Evolutionary conservation across 2,888 invertebrate genomes (phyloP).

Genomic region (Idaea aversata): DNA sequence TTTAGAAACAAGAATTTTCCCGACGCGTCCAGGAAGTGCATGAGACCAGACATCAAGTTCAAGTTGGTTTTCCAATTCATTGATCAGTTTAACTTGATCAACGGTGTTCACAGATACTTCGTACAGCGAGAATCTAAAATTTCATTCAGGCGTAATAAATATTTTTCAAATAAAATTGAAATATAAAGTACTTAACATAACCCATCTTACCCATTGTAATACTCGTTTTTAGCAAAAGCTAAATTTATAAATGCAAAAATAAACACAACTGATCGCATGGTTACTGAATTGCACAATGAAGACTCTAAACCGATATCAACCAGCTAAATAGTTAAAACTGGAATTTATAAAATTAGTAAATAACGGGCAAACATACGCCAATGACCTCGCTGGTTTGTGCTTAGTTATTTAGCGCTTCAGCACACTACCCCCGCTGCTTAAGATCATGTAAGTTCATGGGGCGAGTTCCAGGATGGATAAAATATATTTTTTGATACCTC

Average conservation of each 20-base stretch:
- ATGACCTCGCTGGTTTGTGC: too few species aligned
- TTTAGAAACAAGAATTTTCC: slow-evolving; percentile 44
- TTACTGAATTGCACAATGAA: not conserved
- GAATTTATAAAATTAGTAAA: too few species aligned
- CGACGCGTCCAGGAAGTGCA: slow-evolving; percentile 35
- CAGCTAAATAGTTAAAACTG: too few species aligned
- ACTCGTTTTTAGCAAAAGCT: slow-evolving; percentile 42
- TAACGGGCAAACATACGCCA: too few species aligned
- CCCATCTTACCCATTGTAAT: slow-evolving; percentile 39
- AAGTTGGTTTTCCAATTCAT: not conserved
- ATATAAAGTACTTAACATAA: not conserved
- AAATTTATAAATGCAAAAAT: slow-evolving; percentile 30
- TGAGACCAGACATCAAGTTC: slow-evolving; percentile 24
- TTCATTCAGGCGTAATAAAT: not conserved
- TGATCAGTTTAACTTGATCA: not conserved
- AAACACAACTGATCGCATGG: slow-evolving; percentile 14
- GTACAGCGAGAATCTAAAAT: not conserved
- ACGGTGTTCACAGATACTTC: not conserved
- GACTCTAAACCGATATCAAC: not conserved
- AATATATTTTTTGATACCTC: too few species aligned
- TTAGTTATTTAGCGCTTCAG: too few species aligned
- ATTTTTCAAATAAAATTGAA: not conserved
- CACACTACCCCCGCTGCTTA: too few species aligned
- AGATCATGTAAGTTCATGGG: too few species aligned
- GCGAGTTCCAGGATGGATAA: too few species aligned